Evolutionary conservation across 2,797 vertebrate species (phyloP), one percentile per base, ranked within the genome.

Genomic region (Ibycter americanus): DNA sequence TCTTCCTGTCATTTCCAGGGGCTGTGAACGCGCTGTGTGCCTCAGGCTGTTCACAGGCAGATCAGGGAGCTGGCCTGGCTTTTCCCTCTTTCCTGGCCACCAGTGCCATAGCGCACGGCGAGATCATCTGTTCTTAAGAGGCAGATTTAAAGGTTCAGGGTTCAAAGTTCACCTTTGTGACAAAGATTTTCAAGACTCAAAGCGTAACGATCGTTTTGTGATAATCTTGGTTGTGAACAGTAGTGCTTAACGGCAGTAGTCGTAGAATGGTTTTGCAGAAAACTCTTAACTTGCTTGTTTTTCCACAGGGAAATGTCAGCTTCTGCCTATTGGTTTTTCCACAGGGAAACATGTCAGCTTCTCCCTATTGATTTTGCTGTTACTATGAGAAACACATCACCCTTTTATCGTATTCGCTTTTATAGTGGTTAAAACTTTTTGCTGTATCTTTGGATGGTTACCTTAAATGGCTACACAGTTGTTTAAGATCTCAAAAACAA

Each of bases 1-100:
- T 0, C 4, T 8, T 4, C 5, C 8, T 17, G n/a, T 6, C 40
- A 0, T 26, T 36, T 6, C 13, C 5, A 7, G 44, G 27, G 46
- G 1, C 55, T 14, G 0, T 15, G 3, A 19, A 13, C 0, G n/a
- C 1, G 42, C 59, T 9, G 32, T 5, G 55, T 29, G 58, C 25
- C 51, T 3, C 20, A 4, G 26, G 31, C 55, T 36, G 73, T 1
- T 3, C 1, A 5, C 34, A 2, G 90, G 52, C 29, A 1, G 21
- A 0, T 14, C 0, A 1, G 34, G 5, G 54, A 5, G 31, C 65
- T 21, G 66, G 1, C 13, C 62, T 0, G 85, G 34, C 19, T 22
- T 44, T 13, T 11, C 18, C 12, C 34, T 5, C 18, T 3, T 1
- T 7, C 31, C 0, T 5, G 19, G 4, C 10, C 62, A 0, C 5